Conservation (phyloP, 2,797 vertebrate genomes). For the Epinephelus coioides region DNA sequence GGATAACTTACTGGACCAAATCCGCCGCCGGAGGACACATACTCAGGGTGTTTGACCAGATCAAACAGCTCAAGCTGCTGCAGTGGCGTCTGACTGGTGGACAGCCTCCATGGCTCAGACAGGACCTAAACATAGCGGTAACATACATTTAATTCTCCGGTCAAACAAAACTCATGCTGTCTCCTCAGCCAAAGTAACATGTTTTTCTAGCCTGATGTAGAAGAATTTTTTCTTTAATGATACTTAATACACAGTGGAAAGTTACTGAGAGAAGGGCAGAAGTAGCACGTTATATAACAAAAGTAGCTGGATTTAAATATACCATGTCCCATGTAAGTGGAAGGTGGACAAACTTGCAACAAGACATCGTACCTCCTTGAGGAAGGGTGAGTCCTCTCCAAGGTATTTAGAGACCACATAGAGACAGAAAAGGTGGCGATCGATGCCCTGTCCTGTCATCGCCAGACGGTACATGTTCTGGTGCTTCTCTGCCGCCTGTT, state of each 20-base stretch:
- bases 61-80: slow-evolving; percentile 92
- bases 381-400: slow-evolving; percentile 94
- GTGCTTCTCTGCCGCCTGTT: slow-evolving; percentile 89
- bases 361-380: slow-evolving; percentile 89
- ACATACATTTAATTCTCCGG: background rate
- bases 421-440: slow-evolving; percentile 98
- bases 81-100: slow-evolving; percentile 97
- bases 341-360: background rate
- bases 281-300: background rate
- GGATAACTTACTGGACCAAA: slow-evolving; percentile 93
- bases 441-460: slow-evolving; percentile 95
- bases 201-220: background rate
- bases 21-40: slow-evolving; percentile 93
- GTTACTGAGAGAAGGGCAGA: background rate
- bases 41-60: slow-evolving; percentile 90
- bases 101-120: slow-evolving; percentile 96
- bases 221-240: background rate
- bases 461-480: slow-evolving; percentile 93
- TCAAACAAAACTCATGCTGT: background rate
- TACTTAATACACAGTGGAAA: background rate
- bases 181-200: background rate
- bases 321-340: background rate
- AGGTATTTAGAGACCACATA: slow-evolving; percentile 98
- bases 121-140: slow-evolving; percentile 87
- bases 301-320: slow-evolving; percentile 5